Evolutionary conservation across 2,113 vertebrate genomes (phyloP).

Genomic region (Orthonyx spaldingii): DNA sequence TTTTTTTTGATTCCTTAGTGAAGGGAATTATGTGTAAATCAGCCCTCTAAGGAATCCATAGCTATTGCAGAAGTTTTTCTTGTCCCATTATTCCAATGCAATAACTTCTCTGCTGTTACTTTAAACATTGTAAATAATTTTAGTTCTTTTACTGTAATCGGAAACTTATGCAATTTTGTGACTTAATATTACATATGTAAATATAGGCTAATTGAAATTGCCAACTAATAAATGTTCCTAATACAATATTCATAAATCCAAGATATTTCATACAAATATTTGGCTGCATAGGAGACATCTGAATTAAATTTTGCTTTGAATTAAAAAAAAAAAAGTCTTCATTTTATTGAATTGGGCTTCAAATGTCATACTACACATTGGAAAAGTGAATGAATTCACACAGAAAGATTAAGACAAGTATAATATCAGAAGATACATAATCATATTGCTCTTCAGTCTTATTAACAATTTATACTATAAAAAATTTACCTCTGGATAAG

Average conservation of each 20-base stretch:
- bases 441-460: not conserved
- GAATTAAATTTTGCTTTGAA: slow-evolving; percentile 8
- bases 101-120: not conserved
- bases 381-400: not conserved
- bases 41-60: not conserved
- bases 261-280: slow-evolving; percentile 2
- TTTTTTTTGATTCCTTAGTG: not conserved
- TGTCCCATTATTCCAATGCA: not conserved
- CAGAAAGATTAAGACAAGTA: not conserved
- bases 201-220: slow-evolving; percentile 43
- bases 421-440: not conserved
- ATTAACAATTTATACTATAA: not conserved
- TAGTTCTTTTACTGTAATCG: slow-evolving; percentile 3
- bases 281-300: not conserved
- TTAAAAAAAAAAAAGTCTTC: not conserved
- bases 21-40: not conserved
- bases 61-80: not conserved
- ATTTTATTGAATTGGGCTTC: not conserved
- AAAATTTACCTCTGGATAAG: not conserved
- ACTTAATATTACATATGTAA: slow-evolving; percentile 43
- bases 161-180: slow-evolving; percentile 12
- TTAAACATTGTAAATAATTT: slow-evolving; percentile 29
- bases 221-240: slow-evolving; percentile 20
- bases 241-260: slow-evolving; percentile 11
- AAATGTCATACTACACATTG: not conserved